Evolutionary conservation across 2,888 invertebrate genomes (phyloP).

Genomic region (Rhingia rostrata): DNA sequence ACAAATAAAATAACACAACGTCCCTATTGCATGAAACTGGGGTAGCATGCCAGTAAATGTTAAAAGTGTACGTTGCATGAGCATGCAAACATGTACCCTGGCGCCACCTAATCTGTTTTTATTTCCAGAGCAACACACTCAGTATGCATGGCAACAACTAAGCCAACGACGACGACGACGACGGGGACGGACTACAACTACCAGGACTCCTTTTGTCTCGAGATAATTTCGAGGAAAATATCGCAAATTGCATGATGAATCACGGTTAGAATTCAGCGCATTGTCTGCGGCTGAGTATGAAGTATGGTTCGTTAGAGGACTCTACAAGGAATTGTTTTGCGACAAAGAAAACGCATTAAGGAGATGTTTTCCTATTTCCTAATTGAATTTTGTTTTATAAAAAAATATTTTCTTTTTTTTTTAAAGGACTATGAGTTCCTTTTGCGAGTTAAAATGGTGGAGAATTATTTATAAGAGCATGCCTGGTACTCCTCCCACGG

Average conservation of each 20-base stretch:
- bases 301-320: conserved; percentile 13
- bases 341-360: conserved; percentile 23
- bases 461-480: background rate
- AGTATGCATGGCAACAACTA: conserved; percentile 1
- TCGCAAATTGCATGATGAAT: conserved; percentile 47
- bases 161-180: conserved; percentile 17
- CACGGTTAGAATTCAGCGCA: conserved; percentile 13
- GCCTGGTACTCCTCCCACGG: too few species aligned
- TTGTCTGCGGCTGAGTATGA: conserved; percentile 2
- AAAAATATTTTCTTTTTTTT: background rate
- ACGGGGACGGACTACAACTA: background rate
- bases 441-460: background rate
- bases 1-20: background rate
- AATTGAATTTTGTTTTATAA: conserved; percentile 9
- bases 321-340: background rate
- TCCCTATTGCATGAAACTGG: conserved; percentile 35
- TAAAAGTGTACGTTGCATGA: conserved; percentile 44
- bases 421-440: background rate
- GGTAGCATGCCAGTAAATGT: conserved; percentile 30
- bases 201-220: conserved; percentile 28
- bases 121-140: conserved; percentile 23
- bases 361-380: conserved; percentile 18
- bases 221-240: conserved; percentile 34
- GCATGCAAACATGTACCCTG: conserved; percentile 54
- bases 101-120: conserved; percentile 57